Conservation (phyloP, 2,797 vertebrate genomes). For the Brachyrhaphis roseni region DNA sequence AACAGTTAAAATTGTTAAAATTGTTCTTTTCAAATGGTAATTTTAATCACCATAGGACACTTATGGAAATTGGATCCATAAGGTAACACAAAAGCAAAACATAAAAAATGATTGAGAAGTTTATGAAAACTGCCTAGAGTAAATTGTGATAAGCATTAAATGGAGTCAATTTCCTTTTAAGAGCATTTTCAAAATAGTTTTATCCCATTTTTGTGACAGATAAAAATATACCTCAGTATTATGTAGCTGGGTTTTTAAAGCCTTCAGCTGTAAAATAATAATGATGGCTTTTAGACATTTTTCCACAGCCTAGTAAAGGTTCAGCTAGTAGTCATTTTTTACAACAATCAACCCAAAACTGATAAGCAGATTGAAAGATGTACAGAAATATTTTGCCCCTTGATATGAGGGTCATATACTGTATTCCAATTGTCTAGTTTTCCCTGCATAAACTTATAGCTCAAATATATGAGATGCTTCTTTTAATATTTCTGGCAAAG, state of each 20-base stretch:
- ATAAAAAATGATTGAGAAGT: background rate
- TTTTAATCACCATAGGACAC: background rate
- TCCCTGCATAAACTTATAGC: constrained; percentile 84
- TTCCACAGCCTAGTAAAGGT: background rate
- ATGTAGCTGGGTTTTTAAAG: background rate
- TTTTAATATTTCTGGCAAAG: constrained; percentile 87
- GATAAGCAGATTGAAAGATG: background rate
- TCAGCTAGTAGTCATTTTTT: background rate
- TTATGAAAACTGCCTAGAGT: background rate
- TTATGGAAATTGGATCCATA: background rate
- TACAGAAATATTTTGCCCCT: constrained; percentile 27
- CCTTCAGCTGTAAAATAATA: background rate
- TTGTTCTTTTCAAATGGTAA: background rate
- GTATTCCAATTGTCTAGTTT: constrained; percentile 87
- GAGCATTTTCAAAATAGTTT: background rate
- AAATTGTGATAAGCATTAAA: background rate
- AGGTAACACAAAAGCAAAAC: background rate
- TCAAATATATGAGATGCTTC: constrained; percentile 84
- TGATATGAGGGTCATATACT: constrained; percentile 70
- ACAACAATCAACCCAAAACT: background rate
- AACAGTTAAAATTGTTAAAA: background rate
- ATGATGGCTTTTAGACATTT: background rate
- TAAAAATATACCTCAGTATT: background rate
- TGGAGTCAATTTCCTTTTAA: background rate
- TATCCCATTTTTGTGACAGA: background rate